These are phyloP conservation scores for Tiliacea citrago DNA, from an alignment of 2,888 invertebrate genomes.

Conservation along the genomic window DNA sequence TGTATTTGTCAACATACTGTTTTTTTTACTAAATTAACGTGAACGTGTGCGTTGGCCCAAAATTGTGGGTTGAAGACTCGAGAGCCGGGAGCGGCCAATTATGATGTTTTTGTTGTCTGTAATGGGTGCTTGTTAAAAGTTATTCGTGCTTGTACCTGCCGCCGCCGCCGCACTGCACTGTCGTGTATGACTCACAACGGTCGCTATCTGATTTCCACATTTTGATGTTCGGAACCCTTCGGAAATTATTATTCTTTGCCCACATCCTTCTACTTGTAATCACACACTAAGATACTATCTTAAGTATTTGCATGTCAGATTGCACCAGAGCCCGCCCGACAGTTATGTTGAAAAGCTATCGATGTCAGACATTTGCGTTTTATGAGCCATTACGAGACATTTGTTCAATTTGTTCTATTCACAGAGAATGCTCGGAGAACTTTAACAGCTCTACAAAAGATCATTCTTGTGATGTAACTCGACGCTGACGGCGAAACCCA, in stretches of 20 bases:
- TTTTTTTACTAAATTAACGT: slow-evolving; percentile 54
- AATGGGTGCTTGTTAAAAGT: slow-evolving; percentile 70
- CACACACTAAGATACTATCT: slow-evolving; percentile 8
- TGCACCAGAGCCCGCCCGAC: slow-evolving; percentile 4
- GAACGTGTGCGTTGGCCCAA: slow-evolving; percentile 55
- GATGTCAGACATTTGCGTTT: slow-evolving; percentile 35
- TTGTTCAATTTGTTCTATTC: slow-evolving; percentile 43
- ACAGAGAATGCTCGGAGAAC: slow-evolving; percentile 15
- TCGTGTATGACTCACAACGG: slow-evolving; percentile 24
- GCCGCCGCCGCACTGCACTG: slow-evolving; percentile 30
- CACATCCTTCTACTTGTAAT: slow-evolving; percentile 18
- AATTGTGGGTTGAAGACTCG: slow-evolving; percentile 40
- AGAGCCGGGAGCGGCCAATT: slow-evolving; percentile 72
- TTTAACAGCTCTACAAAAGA: slow-evolving; percentile 60
- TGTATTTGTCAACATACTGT: slow-evolving; percentile 54
- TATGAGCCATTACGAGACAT: slow-evolving; percentile 44
- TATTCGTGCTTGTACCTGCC: slow-evolving; percentile 55
- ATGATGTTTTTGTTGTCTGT: slow-evolving; percentile 68
- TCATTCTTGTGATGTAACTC: slow-evolving; percentile 66
- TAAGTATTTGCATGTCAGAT: background rate
- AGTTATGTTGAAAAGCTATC: slow-evolving; percentile 34
- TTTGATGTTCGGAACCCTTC: slow-evolving; percentile 48
- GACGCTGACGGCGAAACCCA: slow-evolving; percentile 67
- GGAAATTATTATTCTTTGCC: slow-evolving; percentile 29
- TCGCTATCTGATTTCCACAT: slow-evolving; percentile 60